Evolutionary conservation across 2,113 vertebrate genomes (phyloP), one percentile per base, ranked within the genome.

Genomic region (Eudyptes chrysolophus): DNA sequence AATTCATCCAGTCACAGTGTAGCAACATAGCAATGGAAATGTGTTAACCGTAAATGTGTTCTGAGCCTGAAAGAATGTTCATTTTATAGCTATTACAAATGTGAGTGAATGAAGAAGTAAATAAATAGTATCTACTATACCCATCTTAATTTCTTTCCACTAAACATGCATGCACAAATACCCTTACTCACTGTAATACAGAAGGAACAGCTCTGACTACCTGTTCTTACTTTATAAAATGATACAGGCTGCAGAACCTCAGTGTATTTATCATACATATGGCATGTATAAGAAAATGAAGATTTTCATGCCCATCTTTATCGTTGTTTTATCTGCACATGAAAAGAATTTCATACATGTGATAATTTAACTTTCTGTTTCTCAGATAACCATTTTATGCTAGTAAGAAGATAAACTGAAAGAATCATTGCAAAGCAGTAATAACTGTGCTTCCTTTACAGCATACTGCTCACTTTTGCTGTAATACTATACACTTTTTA

Each of bases 261-360:
- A 14, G 27, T 4, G 5, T n/a, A 46, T 15, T 54, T 10, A 74
- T 70, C 13, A 60, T 40, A n/a, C 6, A 11, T 61, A 42, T 3
- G 36, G 12, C 7, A 64, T 0, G 0, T 15, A 17, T 44, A 48
- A 58, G 38, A 92, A 76, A 92, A 46, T 55, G 51, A 54, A 52
- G 1, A 34, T 16, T 83, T 95, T 68, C 44, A 69, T 4, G 7
- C 0, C 0, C 6, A 2, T 42, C 36, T 69, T 76, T 36, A 46
- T 17, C 3, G 0, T 36, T 84, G 21, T 72, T 88, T 77, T 61
- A 42, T 54, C 34, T 82, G 11, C 49, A 58, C 61, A 13, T 60
- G 26, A 51, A 87, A 91, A 79, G 2, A 54, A 8, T 76, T 83
- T 65, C 81, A 68, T 60, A 34, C 6, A 26, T 49, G 25, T 46